Percentiles rank a stretch among this genome's conserved stretches.
phyloP scores from a whole-genome alignment of 2,797 vertebrate genomes.

The Necrosyrtes monachus region DNA sequence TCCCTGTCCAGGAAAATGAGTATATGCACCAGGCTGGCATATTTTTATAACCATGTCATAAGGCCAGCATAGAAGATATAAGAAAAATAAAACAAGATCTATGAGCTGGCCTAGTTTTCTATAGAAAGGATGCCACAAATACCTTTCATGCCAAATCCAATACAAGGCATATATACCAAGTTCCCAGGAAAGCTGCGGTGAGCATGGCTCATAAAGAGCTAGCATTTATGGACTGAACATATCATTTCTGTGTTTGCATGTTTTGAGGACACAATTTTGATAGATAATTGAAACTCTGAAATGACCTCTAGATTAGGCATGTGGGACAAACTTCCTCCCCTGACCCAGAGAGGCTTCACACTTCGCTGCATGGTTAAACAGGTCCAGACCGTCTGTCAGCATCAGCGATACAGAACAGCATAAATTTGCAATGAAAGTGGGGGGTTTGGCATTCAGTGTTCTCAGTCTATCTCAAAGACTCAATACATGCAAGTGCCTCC shows the following conservation, averaged over 20 bases:
- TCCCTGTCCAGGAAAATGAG: neutral
- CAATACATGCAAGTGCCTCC: fast-evolving
- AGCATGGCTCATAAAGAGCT: neutral
- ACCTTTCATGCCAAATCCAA: neutral
- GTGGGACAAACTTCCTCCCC: neutral
- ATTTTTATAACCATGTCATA: neutral
- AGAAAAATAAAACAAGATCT: neutral
- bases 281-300: neutral
- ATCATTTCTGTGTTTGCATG: neutral
- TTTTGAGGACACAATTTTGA: neutral
- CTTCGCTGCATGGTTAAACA: conserved; percentile 9
- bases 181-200: neutral
- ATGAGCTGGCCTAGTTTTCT: neutral
- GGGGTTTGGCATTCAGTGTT: neutral
- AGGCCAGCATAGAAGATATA: neutral
- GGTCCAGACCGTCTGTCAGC: neutral
- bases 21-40: fast-evolving
- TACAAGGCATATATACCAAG: neutral
- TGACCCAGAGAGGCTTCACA: neutral
- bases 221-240: neutral
- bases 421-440: neutral
- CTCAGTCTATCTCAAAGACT: neutral
- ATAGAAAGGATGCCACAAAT: neutral
- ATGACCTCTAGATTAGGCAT: neutral
- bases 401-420: neutral